Percentiles rank a stretch among this genome's conserved stretches.
phyloP scores from a whole-genome alignment of 2,888 invertebrate species.

The Scaptomyza polygonia region DNA sequence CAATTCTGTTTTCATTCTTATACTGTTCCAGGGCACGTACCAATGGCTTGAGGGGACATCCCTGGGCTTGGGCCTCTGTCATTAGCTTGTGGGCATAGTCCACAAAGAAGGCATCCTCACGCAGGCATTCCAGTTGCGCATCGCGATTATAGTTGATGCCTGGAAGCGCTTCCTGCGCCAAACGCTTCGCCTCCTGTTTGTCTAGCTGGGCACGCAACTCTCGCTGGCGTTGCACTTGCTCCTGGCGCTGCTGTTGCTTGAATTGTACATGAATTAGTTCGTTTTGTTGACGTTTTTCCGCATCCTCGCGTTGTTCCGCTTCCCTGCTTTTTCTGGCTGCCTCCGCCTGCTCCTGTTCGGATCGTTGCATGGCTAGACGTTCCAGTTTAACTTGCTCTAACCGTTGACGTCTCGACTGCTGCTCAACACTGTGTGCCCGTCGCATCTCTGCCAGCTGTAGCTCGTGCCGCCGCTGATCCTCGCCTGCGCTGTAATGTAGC shows the following conservation, averaged over 20 bases:
- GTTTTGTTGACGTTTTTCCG: slow-evolving; percentile 77
- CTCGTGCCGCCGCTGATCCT: slow-evolving; percentile 85
- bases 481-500: slow-evolving; percentile 83
- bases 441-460: slow-evolving; percentile 85
- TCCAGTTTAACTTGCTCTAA: slow-evolving; percentile 73
- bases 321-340: slow-evolving; percentile 47
- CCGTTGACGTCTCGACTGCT: slow-evolving; percentile 73
- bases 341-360: slow-evolving; percentile 72
- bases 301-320: slow-evolving; percentile 64
- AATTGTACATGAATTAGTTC: slow-evolving; percentile 60
- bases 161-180: slow-evolving; percentile 64
- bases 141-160: slow-evolving; percentile 61
- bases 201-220: slow-evolving; percentile 54
- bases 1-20: slow-evolving; percentile 75
- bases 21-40: slow-evolving; percentile 72
- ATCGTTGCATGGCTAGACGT: slow-evolving; percentile 75
- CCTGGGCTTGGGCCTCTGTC: slow-evolving; percentile 60
- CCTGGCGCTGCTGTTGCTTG: slow-evolving; percentile 50
- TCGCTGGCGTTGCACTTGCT: slow-evolving; percentile 49
- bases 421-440: slow-evolving; percentile 82
- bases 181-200: slow-evolving; percentile 65
- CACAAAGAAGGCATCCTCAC: slow-evolving; percentile 66
- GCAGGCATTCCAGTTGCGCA: slow-evolving; percentile 65
- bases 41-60: slow-evolving; percentile 74
- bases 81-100: slow-evolving; percentile 67